These are phyloP conservation scores for Telmatherina bonti DNA, from an alignment of 2,797 vertebrate species.

Conservation along the genomic window DNA sequence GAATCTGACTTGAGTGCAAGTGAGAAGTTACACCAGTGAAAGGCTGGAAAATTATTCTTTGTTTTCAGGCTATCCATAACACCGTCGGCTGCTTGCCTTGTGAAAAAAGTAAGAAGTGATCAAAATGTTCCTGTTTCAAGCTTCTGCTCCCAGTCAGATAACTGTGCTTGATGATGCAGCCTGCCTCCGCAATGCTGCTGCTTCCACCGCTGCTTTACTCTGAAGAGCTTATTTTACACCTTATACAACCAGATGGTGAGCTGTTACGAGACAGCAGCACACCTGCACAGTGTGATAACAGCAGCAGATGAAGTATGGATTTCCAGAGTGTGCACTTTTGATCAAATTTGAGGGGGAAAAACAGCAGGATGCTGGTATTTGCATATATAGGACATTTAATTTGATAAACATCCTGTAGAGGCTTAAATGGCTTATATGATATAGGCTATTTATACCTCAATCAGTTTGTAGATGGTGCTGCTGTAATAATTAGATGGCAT, in stretches of 20 bases:
- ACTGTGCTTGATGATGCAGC: slow-evolving; percentile 49
- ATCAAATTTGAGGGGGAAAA: not conserved
- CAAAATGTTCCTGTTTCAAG: slow-evolving; percentile 39
- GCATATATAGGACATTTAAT: not conserved
- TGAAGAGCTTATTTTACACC: slow-evolving; percentile 54
- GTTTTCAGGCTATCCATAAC: slow-evolving; percentile 11
- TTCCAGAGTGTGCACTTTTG: not conserved
- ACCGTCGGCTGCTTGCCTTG: slow-evolving; percentile 25
- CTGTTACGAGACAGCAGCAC: not conserved
- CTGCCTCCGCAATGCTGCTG: slow-evolving; percentile 72
- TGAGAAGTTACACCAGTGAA: not conserved
- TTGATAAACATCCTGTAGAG: slow-evolving; percentile 1
- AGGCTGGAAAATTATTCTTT: slow-evolving; percentile 14
- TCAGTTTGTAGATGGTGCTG: slow-evolving; percentile 7
- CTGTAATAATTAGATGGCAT: slow-evolving; percentile 4
- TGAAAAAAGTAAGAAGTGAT: slow-evolving; percentile 29
- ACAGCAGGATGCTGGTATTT: not conserved
- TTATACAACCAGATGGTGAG: slow-evolving; percentile 48
- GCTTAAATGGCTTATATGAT: slow-evolving; percentile 7
- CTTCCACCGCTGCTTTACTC: slow-evolving; percentile 31
- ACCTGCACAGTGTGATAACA: slow-evolving; percentile 13
- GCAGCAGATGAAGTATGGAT: not conserved
- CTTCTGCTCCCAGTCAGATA: slow-evolving; percentile 30
- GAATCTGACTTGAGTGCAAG: not conserved
- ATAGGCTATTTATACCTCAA: not conserved